phyloP scores from a whole-genome alignment of 2,113 vertebrate genomes.

The Prunella fulvescens region DNA sequence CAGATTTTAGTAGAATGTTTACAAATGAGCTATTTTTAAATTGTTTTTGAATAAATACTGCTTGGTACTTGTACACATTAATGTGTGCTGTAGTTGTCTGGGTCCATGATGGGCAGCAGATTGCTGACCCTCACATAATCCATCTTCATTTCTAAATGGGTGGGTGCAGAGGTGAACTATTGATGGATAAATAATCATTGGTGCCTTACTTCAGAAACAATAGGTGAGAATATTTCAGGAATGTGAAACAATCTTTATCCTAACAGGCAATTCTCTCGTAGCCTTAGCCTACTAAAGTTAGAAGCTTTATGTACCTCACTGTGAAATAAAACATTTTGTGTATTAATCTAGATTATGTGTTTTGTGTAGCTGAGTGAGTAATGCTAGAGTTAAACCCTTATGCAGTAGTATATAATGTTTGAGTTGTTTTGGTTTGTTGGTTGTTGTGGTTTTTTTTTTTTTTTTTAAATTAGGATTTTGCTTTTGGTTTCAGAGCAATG shows the following conservation, averaged over 20 bases:
- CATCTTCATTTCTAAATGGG: background rate
- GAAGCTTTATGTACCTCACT: slow-evolving; percentile 67
- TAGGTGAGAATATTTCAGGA: slow-evolving; percentile 8
- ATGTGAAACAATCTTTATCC: slow-evolving; percentile 55
- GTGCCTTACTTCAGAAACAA: slow-evolving; percentile 32
- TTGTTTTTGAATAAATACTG: slow-evolving; percentile 8
- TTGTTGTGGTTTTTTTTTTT: background rate
- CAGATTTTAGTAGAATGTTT: slow-evolving; percentile 53
- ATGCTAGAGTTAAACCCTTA: slow-evolving; percentile 16
- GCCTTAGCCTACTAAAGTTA: slow-evolving; percentile 54
- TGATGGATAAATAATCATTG: background rate
- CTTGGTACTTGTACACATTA: slow-evolving; percentile 24
- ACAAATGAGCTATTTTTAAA: slow-evolving; percentile 40
- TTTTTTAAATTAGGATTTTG: slow-evolving; percentile 25
- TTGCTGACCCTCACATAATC: background rate
- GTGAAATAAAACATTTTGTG: slow-evolving; percentile 65
- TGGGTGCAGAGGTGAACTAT: background rate
- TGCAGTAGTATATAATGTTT: slow-evolving; percentile 1
- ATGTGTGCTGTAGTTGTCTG: background rate
- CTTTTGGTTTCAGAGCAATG: slow-evolving; percentile 46
- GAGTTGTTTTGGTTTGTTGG: slow-evolving; percentile 17
- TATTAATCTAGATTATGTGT: slow-evolving; percentile 41
- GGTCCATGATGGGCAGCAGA: background rate
- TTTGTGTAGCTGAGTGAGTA: slow-evolving; percentile 52
- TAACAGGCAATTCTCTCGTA: slow-evolving; percentile 33